Evolutionary conservation across 1,140 invertebrate genomes (phyloP), one percentile per base, ranked within the genome.

Genomic region (Chironomus tepperi): DNA sequence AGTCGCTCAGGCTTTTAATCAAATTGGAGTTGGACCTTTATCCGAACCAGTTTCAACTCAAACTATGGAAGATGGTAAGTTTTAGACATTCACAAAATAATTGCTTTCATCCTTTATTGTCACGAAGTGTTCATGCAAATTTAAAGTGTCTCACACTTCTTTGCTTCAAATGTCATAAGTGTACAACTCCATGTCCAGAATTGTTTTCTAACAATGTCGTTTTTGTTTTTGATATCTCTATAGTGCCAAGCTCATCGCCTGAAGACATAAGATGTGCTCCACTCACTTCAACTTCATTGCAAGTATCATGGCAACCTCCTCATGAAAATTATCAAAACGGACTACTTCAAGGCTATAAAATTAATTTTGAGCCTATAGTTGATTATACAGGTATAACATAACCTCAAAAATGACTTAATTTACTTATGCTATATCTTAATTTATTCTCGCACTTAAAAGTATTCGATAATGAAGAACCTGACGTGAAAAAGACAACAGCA

Each of bases 1-100:
- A 12, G 89, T 93, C 42, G 90, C 94, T 64, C 92, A 94, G 81
- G 92, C 93, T 1, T 95, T 92, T 80, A 97, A 96, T 83, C 88
- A 90, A 79, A 88, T 93, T 73, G 94, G 94, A 10, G 86, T 89
- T 1, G 93, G 93, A 34, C 94, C 93, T 3, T 82, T 90, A 0
- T 92, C 91, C 0, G 89, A 92, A 73, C 88, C 91, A 65, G 84
- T 89, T 0, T 85, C 87, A 0, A 89, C 90, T 0, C 89, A 92
- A 78, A 94, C 92, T n/a, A 84, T 93, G 79, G 91, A 93, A 82
- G 92, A 93, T 81, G 91, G 91, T 92, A 80, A 85, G 83, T 74
- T 7, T 74, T 64, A 9, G 6, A 74, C 10, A 57, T 57, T 5
- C n/a, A 74, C n/a, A 8, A 47, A 18, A 21, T 7, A 18, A n/a